Percentiles rank a stretch among this genome's conserved stretches.
phyloP scores from a whole-genome alignment of 2,888 invertebrate genomes.

The Margaritifera margaritifera region DNA sequence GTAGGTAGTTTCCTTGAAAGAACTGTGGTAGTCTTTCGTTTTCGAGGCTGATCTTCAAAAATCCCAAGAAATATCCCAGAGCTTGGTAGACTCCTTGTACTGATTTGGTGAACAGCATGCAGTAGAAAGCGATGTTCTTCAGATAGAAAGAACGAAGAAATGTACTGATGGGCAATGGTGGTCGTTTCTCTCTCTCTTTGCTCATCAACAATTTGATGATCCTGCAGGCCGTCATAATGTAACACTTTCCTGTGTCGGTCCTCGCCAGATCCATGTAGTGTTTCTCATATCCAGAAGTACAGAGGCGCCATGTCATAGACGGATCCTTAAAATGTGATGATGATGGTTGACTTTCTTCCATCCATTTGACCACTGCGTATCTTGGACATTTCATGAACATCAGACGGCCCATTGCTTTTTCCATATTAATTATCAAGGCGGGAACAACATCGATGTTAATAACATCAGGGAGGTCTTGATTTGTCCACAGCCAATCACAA shows the following conservation, averaged over 20 bases:
- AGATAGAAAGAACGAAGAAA: slow-evolving; percentile 35
- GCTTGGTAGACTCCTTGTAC: slow-evolving; percentile 23
- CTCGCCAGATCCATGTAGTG: slow-evolving; percentile 37
- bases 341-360: slow-evolving; percentile 14
- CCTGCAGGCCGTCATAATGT: slow-evolving; percentile 40
- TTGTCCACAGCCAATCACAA: too few relatives aligned
- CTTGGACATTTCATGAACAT: slow-evolving; percentile 25
- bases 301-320: slow-evolving; percentile 36
- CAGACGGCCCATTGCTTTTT: slow-evolving; percentile 17
- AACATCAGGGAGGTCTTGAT: too few relatives aligned
- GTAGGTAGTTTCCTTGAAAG: slow-evolving; percentile 5
- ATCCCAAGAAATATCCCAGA: slow-evolving; percentile 22
- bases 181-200: too few relatives aligned
- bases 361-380: slow-evolving; percentile 45
- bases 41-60: slow-evolving; percentile 15
- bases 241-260: slow-evolving; percentile 16
- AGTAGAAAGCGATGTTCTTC: slow-evolving; percentile 34
- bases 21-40: slow-evolving; percentile 24
- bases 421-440: slow-evolving; percentile 27
- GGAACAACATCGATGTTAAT: slow-evolving; percentile 48
- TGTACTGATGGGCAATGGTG: slow-evolving; percentile 18
- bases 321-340: slow-evolving; percentile 11
- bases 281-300: slow-evolving; percentile 42
- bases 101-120: slow-evolving; percentile 10
- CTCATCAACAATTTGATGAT: slow-evolving; percentile 32